Evolutionary conservation across 2,888 invertebrate species (phyloP).

Genomic region (Gerosis bhagava): DNA sequence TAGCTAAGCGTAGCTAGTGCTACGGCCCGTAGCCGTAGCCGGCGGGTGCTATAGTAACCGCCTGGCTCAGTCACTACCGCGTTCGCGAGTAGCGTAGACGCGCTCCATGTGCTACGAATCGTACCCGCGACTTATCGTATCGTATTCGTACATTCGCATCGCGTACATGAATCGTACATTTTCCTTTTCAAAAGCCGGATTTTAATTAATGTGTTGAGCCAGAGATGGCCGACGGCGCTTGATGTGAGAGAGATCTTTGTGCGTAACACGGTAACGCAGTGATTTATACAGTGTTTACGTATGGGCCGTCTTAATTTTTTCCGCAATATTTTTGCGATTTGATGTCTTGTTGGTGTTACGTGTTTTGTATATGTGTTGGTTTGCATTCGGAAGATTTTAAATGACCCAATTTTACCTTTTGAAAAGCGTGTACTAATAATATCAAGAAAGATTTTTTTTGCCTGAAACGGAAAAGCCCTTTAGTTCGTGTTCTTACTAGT

Average conservation of each 20-base stretch:
- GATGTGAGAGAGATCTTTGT: conserved; percentile 35
- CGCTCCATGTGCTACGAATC: conserved; percentile 47
- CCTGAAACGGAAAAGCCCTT: no score
- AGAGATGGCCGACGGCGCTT: conserved; percentile 33
- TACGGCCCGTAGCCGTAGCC: conserved; percentile 57
- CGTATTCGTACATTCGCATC: conserved; percentile 22
- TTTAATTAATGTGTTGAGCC: conserved; percentile 62
- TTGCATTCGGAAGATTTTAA: conserved; percentile 19
- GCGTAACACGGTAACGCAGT: conserved; percentile 40
- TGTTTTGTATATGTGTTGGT: conserved; percentile 39
- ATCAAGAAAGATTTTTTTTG: no score
- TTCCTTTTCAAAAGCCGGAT: conserved; percentile 46
- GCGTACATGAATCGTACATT: conserved; percentile 40
- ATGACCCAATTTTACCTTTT: no score
- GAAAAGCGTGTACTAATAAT: no score
- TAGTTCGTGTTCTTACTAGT: no score
- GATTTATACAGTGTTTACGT: conserved; percentile 36
- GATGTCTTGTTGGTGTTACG: conserved; percentile 24
- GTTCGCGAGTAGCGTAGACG: conserved; percentile 66
- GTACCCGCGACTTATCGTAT: conserved; percentile 21
- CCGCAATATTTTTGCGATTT: conserved; percentile 29
- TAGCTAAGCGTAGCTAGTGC: conserved; percentile 49
- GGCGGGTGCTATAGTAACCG: conserved; percentile 75
- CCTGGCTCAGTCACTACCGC: conserved; percentile 58
- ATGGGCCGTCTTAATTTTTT: conserved; percentile 32